Percentiles rank a stretch among this genome's conserved stretches.
These are phyloP conservation scores for Chymomyza procnemis DNA, from an alignment of 2,888 invertebrate species.

Conservation along the genomic window DNA sequence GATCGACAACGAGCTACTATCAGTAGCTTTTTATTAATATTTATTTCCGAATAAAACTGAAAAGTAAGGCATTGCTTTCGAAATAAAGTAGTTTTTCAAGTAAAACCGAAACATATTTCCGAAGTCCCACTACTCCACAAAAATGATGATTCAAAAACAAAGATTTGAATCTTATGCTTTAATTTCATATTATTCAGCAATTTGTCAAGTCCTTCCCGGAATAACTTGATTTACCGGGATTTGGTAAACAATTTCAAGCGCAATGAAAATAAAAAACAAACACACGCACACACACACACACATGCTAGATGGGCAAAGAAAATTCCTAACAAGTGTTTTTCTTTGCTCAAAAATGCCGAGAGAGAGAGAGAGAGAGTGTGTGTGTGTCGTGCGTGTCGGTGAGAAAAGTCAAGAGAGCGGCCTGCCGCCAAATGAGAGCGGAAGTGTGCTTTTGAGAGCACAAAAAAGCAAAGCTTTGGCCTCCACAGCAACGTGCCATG, in stretches of 20 bases:
- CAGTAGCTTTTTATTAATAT: too few relatives aligned
- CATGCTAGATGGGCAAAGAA: conserved; percentile 22
- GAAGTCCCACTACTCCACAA: too few relatives aligned
- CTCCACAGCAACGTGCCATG: conserved; percentile 18
- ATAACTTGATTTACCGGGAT: neutral
- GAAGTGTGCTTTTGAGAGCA: conserved; percentile 9
- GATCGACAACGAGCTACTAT: too few relatives aligned
- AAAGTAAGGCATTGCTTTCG: too few relatives aligned
- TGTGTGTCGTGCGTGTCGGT: neutral
- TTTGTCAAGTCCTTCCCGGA: neutral
- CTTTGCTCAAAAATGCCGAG: conserved; percentile 13
- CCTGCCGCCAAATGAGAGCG: conserved; percentile 13
- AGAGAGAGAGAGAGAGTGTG: conserved; percentile 6
- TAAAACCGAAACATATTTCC: too few relatives aligned
- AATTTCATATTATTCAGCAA: neutral
- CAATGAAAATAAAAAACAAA: neutral
- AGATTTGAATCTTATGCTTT: neutral
- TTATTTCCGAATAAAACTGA: too few relatives aligned
- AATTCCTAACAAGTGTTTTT: conserved; percentile 67
- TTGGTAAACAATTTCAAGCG: neutral
- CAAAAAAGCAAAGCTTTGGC: conserved; percentile 25
- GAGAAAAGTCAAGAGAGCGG: conserved; percentile 8
- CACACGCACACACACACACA: neutral
- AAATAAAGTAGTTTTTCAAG: too few relatives aligned
- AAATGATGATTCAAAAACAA: neutral